phyloP scores from a whole-genome alignment of 2,113 vertebrate genomes.

The Donacobius atricapilla region DNA sequence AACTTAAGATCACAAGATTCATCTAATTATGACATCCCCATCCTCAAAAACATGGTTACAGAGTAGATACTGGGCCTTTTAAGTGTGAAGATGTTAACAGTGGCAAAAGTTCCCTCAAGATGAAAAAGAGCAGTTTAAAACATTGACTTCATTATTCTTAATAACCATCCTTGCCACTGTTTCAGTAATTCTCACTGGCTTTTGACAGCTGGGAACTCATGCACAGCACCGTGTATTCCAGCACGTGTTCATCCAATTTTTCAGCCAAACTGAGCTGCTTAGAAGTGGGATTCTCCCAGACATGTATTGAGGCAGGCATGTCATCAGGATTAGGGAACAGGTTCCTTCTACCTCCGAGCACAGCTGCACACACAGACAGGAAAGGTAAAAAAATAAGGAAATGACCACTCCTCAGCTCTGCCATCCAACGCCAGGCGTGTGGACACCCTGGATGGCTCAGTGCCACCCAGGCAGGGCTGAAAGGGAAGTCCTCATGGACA shows the following conservation, averaged over 20 bases:
- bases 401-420: background rate
- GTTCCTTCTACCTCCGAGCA: background rate
- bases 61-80: background rate
- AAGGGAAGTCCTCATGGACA: background rate
- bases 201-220: background rate
- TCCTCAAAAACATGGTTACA: background rate
- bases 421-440: rapidly evolving
- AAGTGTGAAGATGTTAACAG: background rate
- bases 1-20: background rate
- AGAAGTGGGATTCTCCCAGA: background rate
- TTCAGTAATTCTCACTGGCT: background rate
- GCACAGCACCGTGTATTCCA: background rate
- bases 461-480: background rate
- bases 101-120: background rate
- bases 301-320: rapidly evolving
- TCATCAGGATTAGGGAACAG: background rate
- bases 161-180: background rate
- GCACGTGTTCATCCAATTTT: background rate
- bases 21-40: background rate
- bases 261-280: background rate
- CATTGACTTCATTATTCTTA: background rate
- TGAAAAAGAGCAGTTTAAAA: background rate
- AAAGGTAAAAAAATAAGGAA: no score
- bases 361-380: background rate
- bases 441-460: background rate